Evolutionary conservation across 2,113 vertebrate genomes (phyloP).

Genomic region (Peromyscus leucopus): DNA sequence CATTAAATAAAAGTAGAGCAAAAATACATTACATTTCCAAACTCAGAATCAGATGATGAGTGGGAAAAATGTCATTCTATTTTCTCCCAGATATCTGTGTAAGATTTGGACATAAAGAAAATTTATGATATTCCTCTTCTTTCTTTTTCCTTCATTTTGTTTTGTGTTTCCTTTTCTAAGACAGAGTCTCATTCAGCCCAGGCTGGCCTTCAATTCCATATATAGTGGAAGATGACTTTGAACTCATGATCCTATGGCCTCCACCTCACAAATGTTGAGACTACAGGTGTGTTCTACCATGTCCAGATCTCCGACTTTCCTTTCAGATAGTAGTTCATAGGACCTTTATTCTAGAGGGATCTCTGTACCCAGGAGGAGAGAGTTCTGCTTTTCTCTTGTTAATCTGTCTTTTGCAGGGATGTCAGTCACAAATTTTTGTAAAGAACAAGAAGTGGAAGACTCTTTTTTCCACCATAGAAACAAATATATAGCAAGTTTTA

Average conservation of each 20-base stretch:
- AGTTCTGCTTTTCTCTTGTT: not conserved
- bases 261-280: not conserved
- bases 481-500: conserved; percentile 12
- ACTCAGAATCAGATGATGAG: not conserved
- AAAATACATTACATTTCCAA: conserved; percentile 41
- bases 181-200: not conserved
- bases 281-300: not conserved
- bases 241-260: not conserved
- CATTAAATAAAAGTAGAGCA: not conserved
- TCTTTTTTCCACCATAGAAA: not conserved
- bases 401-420: not conserved
- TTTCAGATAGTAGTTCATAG: not conserved
- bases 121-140: not conserved
- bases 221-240: not conserved
- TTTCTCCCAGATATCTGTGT: not conserved
- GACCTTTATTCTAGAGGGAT: not conserved
- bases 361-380: not conserved
- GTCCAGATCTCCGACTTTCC: not conserved
- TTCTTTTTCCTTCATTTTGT: conserved; percentile 22
- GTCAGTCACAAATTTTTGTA: not conserved
- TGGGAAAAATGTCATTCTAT: not conserved
- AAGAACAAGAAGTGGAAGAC: not conserved
- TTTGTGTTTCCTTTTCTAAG: not conserved
- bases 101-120: not conserved
- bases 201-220: not conserved